These are phyloP conservation scores for Galerucella pusilla DNA, from an alignment of 2,888 invertebrate genomes.

Conservation along the genomic window DNA sequence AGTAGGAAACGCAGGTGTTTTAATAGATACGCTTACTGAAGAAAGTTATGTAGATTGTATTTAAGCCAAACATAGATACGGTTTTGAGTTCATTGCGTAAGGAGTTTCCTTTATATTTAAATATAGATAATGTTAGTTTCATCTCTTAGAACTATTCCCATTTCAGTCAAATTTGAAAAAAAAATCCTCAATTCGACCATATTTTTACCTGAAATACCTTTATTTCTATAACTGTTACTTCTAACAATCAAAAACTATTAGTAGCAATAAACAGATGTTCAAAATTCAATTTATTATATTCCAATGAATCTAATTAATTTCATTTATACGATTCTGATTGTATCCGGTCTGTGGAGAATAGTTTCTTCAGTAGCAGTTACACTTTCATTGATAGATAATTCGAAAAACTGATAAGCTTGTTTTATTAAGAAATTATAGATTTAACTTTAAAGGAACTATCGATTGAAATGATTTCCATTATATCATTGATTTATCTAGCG, in stretches of 20 bases:
- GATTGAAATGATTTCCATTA: too few relatives aligned
- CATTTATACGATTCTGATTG: background rate
- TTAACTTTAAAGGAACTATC: too few relatives aligned
- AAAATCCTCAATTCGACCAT: background rate
- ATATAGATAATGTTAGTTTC: too few relatives aligned
- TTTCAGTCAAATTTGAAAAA: background rate
- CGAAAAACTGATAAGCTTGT: background rate
- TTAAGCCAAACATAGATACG: too few relatives aligned
- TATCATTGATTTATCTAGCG: too few relatives aligned
- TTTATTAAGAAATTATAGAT: background rate
- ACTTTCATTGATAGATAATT: background rate
- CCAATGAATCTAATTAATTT: background rate
- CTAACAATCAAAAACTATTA: background rate
- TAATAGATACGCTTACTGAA: too few relatives aligned
- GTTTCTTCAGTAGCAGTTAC: conserved; percentile 1
- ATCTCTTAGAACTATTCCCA: too few relatives aligned
- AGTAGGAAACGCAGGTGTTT: too few relatives aligned
- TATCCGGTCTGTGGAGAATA: background rate
- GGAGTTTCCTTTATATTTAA: too few relatives aligned
- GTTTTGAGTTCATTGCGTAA: too few relatives aligned
- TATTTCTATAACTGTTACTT: background rate
- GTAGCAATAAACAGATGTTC: background rate
- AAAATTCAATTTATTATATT: background rate
- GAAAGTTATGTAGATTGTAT: too few relatives aligned
- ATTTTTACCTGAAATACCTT: background rate